Evolutionary conservation across 2,797 vertebrate species (phyloP), one percentile per base, ranked within the genome.

Genomic region (Choloepus didactylus): DNA sequence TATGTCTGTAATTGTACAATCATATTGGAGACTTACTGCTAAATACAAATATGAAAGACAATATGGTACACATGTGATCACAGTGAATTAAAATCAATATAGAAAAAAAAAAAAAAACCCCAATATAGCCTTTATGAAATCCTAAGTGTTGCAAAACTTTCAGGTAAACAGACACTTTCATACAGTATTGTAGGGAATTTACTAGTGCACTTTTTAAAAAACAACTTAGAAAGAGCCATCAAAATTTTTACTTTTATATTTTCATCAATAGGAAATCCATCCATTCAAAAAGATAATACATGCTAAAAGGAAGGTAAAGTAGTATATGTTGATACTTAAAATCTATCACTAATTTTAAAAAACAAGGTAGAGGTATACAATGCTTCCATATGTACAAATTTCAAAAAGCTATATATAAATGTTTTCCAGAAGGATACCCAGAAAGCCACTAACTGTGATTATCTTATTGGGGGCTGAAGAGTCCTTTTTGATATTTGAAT

Each of bases 11-110:
- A 46, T 73, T 66, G 70, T 90, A 84, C 5, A 92, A n/a, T 90
- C 84, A 73, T 29, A 72, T 35, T 90, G 41, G 44, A 93, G 21
- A 93, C 85, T 46, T 80, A 38, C 29, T 93, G 19, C 69, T 66
- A 93, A 87, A 87, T 35, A 87, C 31, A 72, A 96, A 90, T n/a
- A 86, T 23, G 19, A 92, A 96, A 84, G 44, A 25, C 51, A 93
- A 59, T 6, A 81, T 41, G 46, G 27, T 70, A 6, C 73, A 87
- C 54, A 12, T 87, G 46, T 77, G 64, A 79, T 25, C 51, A 19
- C 27, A 81, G 31, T 46, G 35, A 56, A 59, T 85, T 89, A 89
- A 90, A 92, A 91, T 35, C 35, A 35, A 35, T 35, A 35, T 35
- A 35, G 35, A 35, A 35, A 35, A 35, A 35, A 35, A 35, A 35